A percentile compares a stretch with the other conserved stretches of the same genome.
These are phyloP conservation scores for Paguma larvata DNA, from an alignment of 2,797 vertebrate genomes.

Conservation along the genomic window DNA sequence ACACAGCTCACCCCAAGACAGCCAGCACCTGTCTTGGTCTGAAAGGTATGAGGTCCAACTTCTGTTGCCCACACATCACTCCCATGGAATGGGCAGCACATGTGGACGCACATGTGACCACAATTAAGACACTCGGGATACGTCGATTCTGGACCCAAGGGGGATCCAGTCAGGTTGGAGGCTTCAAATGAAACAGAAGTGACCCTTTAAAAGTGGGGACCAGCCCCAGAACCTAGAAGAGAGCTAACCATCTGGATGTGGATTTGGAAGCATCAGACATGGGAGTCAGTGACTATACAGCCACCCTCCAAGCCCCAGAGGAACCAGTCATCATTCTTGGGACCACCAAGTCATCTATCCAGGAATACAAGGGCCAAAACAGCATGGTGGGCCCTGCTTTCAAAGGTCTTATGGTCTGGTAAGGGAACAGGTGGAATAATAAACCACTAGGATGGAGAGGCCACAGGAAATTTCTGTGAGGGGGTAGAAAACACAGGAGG, in stretches of 20 bases:
- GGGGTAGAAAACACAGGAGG: no score
- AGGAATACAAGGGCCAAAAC: rapidly evolving
- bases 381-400: background rate
- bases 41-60: background rate
- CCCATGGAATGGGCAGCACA: background rate
- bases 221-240: background rate
- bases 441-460: background rate
- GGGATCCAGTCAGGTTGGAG: background rate
- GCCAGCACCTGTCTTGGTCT: background rate
- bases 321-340: background rate
- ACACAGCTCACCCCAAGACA: background rate
- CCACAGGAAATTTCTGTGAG: background rate
- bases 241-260: background rate
- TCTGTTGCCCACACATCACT: background rate
- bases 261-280: background rate
- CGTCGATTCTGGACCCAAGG: rapidly evolving
- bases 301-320: background rate
- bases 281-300: background rate
- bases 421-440: background rate
- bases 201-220: background rate
- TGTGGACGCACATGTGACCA: background rate
- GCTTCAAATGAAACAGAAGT: background rate
- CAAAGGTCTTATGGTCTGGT: no score
- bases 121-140: background rate
- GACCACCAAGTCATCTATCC: background rate